Percentiles rank a stretch among this genome's conserved stretches.
phyloP scores from a whole-genome alignment of 1,140 invertebrate genomes.

The Ericerus pela region DNA sequence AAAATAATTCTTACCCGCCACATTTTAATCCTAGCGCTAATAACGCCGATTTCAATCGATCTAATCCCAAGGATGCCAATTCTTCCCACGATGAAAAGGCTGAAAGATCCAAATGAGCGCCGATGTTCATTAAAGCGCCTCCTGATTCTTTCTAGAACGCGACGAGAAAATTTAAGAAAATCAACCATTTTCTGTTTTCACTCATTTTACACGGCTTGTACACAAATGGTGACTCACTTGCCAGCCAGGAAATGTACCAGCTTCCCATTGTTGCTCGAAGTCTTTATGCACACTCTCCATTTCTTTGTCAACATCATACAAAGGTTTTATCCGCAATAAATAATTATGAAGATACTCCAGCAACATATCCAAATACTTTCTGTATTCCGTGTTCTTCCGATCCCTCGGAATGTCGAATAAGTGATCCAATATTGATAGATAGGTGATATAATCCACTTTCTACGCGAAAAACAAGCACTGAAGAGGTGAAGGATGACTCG shows the following conservation, averaged over 20 bases:
- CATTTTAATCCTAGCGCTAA: constrained; percentile 97
- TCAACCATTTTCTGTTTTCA: not conserved
- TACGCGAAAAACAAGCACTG: constrained; percentile 33
- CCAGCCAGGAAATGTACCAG: constrained; percentile 85
- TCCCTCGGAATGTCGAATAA: constrained; percentile 92
- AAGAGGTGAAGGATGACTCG: not conserved
- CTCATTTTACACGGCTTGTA: not conserved
- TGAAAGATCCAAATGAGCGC: constrained; percentile 90
- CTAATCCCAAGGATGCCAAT: constrained; percentile 85
- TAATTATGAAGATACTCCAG: constrained; percentile 82
- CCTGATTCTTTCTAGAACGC: constrained; percentile 77
- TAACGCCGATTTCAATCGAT: constrained; percentile 91
- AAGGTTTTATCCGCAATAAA: constrained; percentile 72
- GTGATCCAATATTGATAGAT: constrained; percentile 86
- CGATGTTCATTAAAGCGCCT: constrained; percentile 77
- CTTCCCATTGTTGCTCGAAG: constrained; percentile 77
- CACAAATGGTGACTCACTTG: constrained; percentile 51
- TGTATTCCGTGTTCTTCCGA: constrained; percentile 84
- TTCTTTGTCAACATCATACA: constrained; percentile 69
- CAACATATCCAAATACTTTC: constrained; percentile 68
- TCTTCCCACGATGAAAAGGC: constrained; percentile 97
- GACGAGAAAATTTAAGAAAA: not conserved
- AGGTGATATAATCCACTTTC: constrained; percentile 93
- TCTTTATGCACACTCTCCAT: constrained; percentile 62
- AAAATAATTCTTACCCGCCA: constrained; percentile 52